Conservation (phyloP, 2,888 invertebrate genomes). For the Phengaris alcon region DNA sequence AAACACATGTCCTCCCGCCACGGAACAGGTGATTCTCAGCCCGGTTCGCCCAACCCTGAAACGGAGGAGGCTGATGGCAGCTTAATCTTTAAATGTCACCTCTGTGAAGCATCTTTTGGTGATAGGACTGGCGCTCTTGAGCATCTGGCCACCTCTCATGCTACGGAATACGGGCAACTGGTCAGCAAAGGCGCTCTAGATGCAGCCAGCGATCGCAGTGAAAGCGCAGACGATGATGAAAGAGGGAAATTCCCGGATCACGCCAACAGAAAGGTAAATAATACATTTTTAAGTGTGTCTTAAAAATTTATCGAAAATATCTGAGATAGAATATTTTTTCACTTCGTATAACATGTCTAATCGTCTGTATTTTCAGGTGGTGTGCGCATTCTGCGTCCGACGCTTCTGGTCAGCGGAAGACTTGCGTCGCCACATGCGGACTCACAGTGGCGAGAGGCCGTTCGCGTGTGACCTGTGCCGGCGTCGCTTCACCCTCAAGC, state of each 20-base stretch:
- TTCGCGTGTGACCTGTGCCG: slow-evolving; percentile 95
- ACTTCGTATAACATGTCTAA: neutral
- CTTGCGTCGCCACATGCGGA: slow-evolving; percentile 94
- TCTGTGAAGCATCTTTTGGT: slow-evolving; percentile 92
- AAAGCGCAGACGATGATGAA: slow-evolving; percentile 83
- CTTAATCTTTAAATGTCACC: slow-evolving; percentile 93
- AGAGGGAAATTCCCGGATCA: slow-evolving; percentile 91
- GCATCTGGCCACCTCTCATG: slow-evolving; percentile 88
- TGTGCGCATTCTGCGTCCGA: slow-evolving; percentile 94
- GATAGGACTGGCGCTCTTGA: slow-evolving; percentile 89
- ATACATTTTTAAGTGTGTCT: too few relatives aligned
- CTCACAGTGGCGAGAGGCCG: slow-evolving; percentile 94
- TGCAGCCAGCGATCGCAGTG: slow-evolving; percentile 80
- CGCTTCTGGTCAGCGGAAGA: slow-evolving; percentile 98
- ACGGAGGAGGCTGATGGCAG: slow-evolving; percentile 75
- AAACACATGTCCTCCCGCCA: slow-evolving; percentile 89
- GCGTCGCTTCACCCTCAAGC: slow-evolving; percentile 93
- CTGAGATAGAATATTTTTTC: neutral
- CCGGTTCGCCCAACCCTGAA: slow-evolving; percentile 64
- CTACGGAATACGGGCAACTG: slow-evolving; percentile 88
- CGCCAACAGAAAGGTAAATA: slow-evolving; percentile 88
- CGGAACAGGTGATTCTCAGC: slow-evolving; percentile 68
- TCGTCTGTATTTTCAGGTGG: slow-evolving; percentile 73
- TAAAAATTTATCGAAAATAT: neutral
- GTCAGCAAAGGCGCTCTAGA: slow-evolving; percentile 87